These are phyloP conservation scores for Agrochola circellaris DNA, from an alignment of 2,888 invertebrate species.

Conservation along the genomic window DNA sequence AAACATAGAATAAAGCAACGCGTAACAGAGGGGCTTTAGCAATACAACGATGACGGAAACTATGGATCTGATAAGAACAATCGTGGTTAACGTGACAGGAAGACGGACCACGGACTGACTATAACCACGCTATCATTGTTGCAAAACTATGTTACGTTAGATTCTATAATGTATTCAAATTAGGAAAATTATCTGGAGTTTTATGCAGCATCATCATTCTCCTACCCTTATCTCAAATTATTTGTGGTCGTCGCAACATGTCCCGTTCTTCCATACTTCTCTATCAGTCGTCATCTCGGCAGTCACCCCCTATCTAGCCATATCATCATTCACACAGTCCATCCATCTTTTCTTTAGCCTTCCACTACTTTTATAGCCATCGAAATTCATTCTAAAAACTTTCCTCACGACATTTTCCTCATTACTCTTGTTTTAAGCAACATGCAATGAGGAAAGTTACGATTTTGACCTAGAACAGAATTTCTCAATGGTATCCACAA, in stretches of 20 bases:
- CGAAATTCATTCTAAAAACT: too few relatives aligned
- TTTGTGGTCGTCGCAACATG: too few relatives aligned
- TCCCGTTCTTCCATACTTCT: too few relatives aligned
- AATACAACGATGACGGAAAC: constrained; percentile 30
- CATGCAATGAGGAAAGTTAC: neutral
- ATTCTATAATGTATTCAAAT: constrained; percentile 10
- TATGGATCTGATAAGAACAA: constrained; percentile 37
- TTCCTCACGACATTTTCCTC: too few relatives aligned
- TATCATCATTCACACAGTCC: too few relatives aligned
- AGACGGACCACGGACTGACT: neutral
- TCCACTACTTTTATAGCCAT: too few relatives aligned
- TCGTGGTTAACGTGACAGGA: constrained; percentile 31
- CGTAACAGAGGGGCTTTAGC: neutral
- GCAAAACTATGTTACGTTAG: constrained; percentile 11
- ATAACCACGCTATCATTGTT: neutral
- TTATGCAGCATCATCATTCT: too few relatives aligned
- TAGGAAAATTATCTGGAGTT: too few relatives aligned
- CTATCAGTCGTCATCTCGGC: too few relatives aligned
- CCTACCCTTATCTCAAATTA: too few relatives aligned
- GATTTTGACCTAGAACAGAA: neutral
- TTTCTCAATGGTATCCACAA: neutral
- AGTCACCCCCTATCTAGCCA: too few relatives aligned
- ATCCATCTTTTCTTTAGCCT: too few relatives aligned
- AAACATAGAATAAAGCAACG: constrained; percentile 5
- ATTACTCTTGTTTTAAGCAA: neutral